Conservation (phyloP, 2,113 vertebrate species). For the Indri indri region DNA sequence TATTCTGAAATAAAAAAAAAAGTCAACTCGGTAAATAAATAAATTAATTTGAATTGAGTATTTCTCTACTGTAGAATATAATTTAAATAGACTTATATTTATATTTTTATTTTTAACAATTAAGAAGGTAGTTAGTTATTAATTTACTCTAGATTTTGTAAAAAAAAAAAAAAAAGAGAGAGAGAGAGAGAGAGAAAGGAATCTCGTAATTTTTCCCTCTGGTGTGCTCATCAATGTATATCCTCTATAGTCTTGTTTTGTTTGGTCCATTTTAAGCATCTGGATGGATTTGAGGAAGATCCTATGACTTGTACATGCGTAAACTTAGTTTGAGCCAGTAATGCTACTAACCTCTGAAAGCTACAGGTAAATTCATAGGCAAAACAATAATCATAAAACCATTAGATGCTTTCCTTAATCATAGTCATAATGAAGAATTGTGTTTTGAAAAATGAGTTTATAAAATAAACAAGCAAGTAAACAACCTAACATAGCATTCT, state of each 20-base stretch:
- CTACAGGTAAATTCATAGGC: background rate
- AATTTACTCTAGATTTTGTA: background rate
- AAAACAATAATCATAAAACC: background rate
- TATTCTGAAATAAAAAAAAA: no score
- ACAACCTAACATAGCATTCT: background rate
- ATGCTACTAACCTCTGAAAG: background rate
- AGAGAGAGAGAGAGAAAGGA: rapidly evolving
- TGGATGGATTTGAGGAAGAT: background rate
- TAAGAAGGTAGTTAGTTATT: background rate
- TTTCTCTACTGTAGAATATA: background rate
- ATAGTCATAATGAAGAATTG: background rate
- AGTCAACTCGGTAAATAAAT: no score
- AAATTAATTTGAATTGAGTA: background rate
- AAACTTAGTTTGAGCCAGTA: background rate
- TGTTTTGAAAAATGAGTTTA: background rate
- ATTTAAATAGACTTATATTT: background rate
- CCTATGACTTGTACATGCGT: background rate
- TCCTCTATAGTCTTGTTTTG: background rate
- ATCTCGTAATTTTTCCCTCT: background rate
- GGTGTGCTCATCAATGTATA: background rate
- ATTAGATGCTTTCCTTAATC: background rate
- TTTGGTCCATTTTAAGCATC: background rate
- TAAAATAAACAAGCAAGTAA: background rate
- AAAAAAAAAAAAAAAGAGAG: no score
- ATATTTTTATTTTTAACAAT: background rate